Conservation (phyloP, 1,140 invertebrate species). For the Eumeta japonica region DNA sequence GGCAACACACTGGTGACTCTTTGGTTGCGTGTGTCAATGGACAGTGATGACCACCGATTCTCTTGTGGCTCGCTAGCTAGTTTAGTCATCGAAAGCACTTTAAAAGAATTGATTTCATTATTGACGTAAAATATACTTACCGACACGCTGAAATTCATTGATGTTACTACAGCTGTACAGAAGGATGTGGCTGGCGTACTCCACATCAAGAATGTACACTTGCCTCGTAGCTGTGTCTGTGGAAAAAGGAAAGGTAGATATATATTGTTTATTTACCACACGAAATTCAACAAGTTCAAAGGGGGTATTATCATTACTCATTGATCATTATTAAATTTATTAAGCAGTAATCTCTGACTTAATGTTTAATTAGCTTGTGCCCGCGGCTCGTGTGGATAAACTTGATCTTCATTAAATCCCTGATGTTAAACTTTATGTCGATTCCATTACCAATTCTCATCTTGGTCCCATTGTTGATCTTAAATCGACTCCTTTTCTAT, state of each 20-base stretch:
- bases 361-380: slow-evolving; percentile 6
- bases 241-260: slow-evolving; percentile 13
- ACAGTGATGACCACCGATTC: too few species aligned
- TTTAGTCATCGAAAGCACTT: too few species aligned
- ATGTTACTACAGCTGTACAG: slow-evolving; percentile 32
- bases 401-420: too few species aligned
- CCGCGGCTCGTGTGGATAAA: too few species aligned
- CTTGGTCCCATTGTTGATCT: too few species aligned
- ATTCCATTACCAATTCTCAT: too few species aligned
- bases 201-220: slow-evolving; percentile 27
- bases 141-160: slow-evolving; percentile 10
- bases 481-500: too few species aligned
- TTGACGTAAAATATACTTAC: slow-evolving; percentile 2
- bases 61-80: too few species aligned
- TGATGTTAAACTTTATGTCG: too few species aligned
- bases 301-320: slow-evolving; percentile 1
- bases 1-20: too few species aligned
- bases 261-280: not conserved
- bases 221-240: slow-evolving; percentile 23
- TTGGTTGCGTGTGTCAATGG: too few species aligned
- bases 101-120: too few species aligned
- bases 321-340: not conserved
- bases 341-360: not conserved
- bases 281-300: not conserved
- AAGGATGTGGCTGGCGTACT: slow-evolving; percentile 32